phyloP scores from a whole-genome alignment of 1,140 invertebrate species.

The Alviniconcha marisindica region DNA sequence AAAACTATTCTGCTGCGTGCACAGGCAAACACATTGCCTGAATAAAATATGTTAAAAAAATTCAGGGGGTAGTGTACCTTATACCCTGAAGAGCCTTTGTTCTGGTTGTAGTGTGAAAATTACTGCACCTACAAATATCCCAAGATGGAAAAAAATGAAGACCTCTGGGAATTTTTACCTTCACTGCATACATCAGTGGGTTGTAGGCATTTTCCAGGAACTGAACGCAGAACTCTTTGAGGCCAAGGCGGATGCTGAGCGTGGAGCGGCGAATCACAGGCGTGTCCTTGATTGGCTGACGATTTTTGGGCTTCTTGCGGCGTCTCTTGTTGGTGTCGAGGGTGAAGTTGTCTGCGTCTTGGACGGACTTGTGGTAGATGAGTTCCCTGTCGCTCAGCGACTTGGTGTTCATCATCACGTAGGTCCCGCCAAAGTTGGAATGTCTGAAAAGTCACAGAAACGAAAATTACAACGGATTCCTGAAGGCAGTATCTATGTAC shows the following conservation, averaged over 20 bases:
- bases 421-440: constrained; percentile 95
- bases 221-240: constrained; percentile 96
- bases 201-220: constrained; percentile 96
- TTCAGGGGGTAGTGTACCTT: too few species aligned
- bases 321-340: constrained; percentile 77
- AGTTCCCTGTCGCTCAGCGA: constrained; percentile 93
- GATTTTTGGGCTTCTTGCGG: constrained; percentile 83
- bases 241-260: constrained; percentile 87
- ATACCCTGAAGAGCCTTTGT: too few species aligned
- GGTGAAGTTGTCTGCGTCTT: constrained; percentile 83
- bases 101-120: too few species aligned
- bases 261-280: constrained; percentile 84
- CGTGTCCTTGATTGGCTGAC: constrained; percentile 80
- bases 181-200: constrained; percentile 89
- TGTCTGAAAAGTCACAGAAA: constrained; percentile 80
- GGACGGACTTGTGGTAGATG: constrained; percentile 90
- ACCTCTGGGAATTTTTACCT: constrained; percentile 73
- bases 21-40: too few species aligned
- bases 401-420: constrained; percentile 93
- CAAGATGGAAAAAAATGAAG: too few species aligned
- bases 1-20: too few species aligned
- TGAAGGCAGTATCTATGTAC: too few species aligned
- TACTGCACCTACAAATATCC: too few species aligned
- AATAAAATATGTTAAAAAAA: too few species aligned
- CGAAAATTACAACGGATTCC: not conserved